Conservation (phyloP, 2,113 vertebrate species). For the Rissa tridactyla region DNA sequence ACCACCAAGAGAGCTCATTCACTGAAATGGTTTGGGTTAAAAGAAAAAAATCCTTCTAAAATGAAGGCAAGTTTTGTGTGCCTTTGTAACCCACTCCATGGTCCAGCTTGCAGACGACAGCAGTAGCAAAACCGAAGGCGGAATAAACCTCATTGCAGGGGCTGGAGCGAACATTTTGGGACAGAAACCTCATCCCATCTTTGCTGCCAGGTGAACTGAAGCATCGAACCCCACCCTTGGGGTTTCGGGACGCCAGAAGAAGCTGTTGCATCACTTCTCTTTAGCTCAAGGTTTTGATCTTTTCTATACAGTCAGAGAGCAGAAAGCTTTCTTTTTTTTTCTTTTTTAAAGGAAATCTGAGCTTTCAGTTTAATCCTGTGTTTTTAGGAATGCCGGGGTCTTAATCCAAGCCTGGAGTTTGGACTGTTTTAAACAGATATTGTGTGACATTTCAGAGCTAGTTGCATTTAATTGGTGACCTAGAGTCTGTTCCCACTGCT, state of each 20-base stretch:
- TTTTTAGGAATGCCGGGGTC: slow-evolving; percentile 33
- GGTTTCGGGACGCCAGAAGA: neutral
- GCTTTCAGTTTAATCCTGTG: slow-evolving; percentile 52
- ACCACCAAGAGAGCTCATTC: neutral
- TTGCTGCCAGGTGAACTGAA: neutral
- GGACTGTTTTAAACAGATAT: slow-evolving; percentile 43
- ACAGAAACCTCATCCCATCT: neutral
- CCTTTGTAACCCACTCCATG: neutral
- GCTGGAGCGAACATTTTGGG: neutral
- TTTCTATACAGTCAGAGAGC: neutral
- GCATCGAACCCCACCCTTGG: neutral
- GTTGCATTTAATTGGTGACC: slow-evolving; percentile 20
- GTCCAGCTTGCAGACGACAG: neutral
- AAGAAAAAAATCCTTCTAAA: neutral
- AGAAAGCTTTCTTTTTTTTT: slow-evolving; percentile 33
- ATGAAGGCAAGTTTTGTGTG: neutral
- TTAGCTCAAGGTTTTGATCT: slow-evolving; percentile 12
- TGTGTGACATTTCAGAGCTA: slow-evolving; percentile 42
- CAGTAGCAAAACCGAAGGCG: neutral
- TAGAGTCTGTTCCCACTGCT: slow-evolving; percentile 3
- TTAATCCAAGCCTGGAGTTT: slow-evolving; percentile 46
- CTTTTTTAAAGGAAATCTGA: slow-evolving; percentile 54
- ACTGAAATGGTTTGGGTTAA: neutral
- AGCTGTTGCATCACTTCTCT: neutral
- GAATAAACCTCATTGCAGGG: neutral